phyloP scores from a whole-genome alignment of 2,113 vertebrate genomes.

The Astur gentilis region DNA sequence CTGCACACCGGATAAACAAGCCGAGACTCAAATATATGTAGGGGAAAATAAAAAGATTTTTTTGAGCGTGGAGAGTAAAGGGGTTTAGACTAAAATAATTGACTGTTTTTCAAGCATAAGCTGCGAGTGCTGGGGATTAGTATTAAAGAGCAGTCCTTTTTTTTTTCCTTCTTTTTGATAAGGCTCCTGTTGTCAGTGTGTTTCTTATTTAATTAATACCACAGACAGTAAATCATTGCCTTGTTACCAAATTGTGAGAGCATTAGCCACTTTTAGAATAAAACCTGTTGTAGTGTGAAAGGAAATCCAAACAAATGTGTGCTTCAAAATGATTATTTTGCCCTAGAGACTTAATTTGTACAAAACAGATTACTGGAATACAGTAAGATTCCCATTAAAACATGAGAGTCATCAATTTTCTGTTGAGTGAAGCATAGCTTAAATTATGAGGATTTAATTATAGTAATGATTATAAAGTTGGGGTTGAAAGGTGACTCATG shows the following conservation, averaged over 20 bases:
- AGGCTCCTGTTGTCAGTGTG: not conserved
- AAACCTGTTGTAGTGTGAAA: constrained; percentile 8
- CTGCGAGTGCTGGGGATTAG: not conserved
- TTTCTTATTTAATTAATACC: constrained; percentile 28
- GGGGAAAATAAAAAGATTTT: not conserved
- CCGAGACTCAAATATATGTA: not conserved
- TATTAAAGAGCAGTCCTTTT: not conserved
- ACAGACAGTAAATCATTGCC: constrained; percentile 1
- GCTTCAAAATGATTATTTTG: not conserved
- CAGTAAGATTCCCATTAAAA: constrained; percentile 16
- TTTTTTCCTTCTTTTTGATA: not conserved
- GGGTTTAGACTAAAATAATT: not conserved
- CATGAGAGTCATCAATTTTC: constrained; percentile 34
- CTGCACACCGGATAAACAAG: not conserved
- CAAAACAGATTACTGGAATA: constrained; percentile 1
- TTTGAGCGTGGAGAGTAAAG: not conserved
- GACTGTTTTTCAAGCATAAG: not conserved
- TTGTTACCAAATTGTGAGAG: constrained; percentile 18
- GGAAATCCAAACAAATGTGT: constrained; percentile 37
- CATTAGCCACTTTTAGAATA: not conserved
- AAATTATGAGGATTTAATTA: constrained; percentile 46
- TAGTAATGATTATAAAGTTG: not conserved
- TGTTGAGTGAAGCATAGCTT: constrained; percentile 6
- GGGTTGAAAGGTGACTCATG: not conserved
- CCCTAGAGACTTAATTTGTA: constrained; percentile 18